These are phyloP conservation scores for Glyphotaelius pellucidus DNA, from an alignment of 2,888 invertebrate species.

Conservation along the genomic window DNA sequence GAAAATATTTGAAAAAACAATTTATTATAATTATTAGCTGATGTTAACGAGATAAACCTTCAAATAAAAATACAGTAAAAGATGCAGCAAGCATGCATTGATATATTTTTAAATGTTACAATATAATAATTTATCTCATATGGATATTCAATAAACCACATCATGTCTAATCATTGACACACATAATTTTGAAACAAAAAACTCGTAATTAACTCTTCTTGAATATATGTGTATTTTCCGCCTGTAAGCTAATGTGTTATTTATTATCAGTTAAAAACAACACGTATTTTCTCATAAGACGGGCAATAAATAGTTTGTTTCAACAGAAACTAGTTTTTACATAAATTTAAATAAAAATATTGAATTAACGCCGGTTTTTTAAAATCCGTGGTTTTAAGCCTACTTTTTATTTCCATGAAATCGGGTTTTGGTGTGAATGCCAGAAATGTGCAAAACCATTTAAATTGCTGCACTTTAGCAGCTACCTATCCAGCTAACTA, in stretches of 20 bases:
- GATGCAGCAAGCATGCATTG: background rate
- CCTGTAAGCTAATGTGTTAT: background rate
- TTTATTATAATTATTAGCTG: background rate
- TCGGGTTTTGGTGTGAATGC: background rate
- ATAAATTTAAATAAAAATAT: background rate
- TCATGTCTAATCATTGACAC: background rate
- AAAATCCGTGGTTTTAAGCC: background rate
- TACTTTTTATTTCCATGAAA: background rate
- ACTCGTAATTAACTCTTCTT: background rate
- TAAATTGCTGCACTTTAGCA: background rate
- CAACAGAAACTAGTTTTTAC: background rate
- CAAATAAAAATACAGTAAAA: background rate
- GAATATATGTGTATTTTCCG: background rate
- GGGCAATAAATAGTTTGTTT: constrained; percentile 3
- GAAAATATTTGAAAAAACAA: background rate
- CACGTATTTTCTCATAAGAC: background rate
- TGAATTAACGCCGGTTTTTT: background rate
- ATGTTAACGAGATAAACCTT: background rate
- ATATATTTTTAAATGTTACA: background rate
- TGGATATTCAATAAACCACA: background rate
- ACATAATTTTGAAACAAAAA: constrained; percentile 8
- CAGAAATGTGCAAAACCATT: background rate
- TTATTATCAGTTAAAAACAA: background rate
- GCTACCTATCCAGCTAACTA: background rate
- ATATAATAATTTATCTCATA: background rate